These are phyloP conservation scores for Rhingia rostrata DNA, from an alignment of 2,888 invertebrate genomes.

Conservation along the genomic window DNA sequence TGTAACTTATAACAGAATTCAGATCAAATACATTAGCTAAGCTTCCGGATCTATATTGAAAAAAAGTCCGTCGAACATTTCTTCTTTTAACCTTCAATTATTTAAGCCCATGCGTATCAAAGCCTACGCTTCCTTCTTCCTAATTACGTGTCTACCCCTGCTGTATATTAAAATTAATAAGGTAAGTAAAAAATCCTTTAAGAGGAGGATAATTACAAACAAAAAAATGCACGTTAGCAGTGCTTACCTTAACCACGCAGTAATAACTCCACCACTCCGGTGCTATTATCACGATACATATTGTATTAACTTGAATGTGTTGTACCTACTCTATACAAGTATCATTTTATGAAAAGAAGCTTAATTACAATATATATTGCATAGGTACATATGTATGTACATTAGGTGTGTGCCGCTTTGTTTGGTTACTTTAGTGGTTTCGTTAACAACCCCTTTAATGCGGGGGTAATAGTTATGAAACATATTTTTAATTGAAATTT, in stretches of 20 bases:
- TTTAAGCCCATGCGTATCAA: too few relatives aligned
- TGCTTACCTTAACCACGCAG: background rate
- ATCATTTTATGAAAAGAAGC: constrained; percentile 33
- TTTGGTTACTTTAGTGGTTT: constrained; percentile 60
- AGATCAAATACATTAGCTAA: too few relatives aligned
- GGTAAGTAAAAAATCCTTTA: background rate
- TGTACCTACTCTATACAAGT: background rate
- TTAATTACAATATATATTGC: constrained; percentile 19
- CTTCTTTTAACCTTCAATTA: too few relatives aligned
- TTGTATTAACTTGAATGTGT: too few relatives aligned
- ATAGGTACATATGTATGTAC: background rate
- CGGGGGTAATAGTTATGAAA: constrained; percentile 62
- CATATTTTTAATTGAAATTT: constrained; percentile 71
- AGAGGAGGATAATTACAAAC: background rate
- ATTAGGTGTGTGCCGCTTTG: constrained; percentile 3
- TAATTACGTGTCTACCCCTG: background rate
- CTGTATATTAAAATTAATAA: background rate
- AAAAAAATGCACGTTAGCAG: background rate
- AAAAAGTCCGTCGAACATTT: background rate
- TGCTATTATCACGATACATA: background rate
- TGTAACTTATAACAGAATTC: too few relatives aligned
- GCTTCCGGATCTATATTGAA: too few relatives aligned
- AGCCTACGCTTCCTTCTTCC: background rate
- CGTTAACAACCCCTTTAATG: constrained; percentile 50
- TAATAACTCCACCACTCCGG: background rate